These are phyloP conservation scores for Leptobrachium leishanense DNA, from an alignment of 2,113 vertebrate species.

Conservation along the genomic window DNA sequence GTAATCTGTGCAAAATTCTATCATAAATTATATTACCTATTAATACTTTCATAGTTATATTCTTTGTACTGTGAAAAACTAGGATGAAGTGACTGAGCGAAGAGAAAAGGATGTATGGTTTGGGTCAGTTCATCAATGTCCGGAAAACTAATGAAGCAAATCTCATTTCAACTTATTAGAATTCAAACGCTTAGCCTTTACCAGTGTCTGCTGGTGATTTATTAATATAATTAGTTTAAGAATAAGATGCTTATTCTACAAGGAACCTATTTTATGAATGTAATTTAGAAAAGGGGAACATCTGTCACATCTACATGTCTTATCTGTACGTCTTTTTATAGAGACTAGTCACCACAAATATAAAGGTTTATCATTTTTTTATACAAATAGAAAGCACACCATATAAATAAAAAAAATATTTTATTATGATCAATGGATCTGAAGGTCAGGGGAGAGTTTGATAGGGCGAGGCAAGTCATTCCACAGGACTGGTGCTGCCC, in stretches of 20 bases:
- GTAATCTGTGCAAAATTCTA: conserved; percentile 26
- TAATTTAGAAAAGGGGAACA: conserved; percentile 40
- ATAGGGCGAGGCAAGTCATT: too few species aligned
- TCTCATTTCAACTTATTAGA: conserved; percentile 36
- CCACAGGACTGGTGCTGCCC: too few species aligned
- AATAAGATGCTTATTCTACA: conserved; percentile 32
- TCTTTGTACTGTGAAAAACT: conserved; percentile 26
- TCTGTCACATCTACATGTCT: conserved; percentile 20
- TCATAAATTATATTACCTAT: conserved; percentile 41
- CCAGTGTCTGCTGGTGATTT: conserved; percentile 41
- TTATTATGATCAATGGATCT: too few species aligned
- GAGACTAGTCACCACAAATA: too few species aligned
- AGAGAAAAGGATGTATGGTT: conserved; percentile 12
- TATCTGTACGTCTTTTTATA: neutral
- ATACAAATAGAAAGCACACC: too few species aligned
- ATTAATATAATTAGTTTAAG: conserved; percentile 48
- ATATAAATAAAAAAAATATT: too few species aligned
- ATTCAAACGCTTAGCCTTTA: conserved; percentile 41
- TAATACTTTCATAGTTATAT: conserved; percentile 23
- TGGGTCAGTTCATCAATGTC: conserved; percentile 48
- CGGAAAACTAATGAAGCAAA: conserved; percentile 48
- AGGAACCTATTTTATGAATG: conserved; percentile 32
- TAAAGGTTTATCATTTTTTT: too few species aligned
- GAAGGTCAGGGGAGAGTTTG: too few species aligned
- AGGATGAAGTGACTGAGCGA: conserved; percentile 26